Evolutionary conservation across 1,140 invertebrate species (phyloP).

Genomic region (Penaeus chinensis): DNA sequence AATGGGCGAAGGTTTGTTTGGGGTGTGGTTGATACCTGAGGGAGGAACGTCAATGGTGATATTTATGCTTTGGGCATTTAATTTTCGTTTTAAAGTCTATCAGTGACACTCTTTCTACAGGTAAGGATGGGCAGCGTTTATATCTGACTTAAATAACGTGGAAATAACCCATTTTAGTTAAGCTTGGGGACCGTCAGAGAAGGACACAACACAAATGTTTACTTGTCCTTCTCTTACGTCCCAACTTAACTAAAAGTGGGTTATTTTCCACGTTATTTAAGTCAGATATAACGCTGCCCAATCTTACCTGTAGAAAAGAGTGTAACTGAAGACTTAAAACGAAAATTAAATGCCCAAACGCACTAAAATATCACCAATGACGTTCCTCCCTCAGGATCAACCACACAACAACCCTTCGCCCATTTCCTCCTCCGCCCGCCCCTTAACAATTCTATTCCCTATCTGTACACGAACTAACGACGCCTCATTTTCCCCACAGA

Average conservation of each 20-base stretch:
- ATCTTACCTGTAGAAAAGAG: slow-evolving; percentile 35
- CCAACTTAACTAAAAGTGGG: not conserved
- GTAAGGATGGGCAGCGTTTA: slow-evolving; percentile 6
- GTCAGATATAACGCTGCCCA: not conserved
- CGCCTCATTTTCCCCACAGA: no score
- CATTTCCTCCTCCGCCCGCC: slow-evolving; percentile 46
- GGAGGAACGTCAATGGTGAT: slow-evolving; percentile 47
- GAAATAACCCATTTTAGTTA: not conserved
- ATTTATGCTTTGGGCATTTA: slow-evolving; percentile 37
- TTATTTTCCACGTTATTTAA: not conserved
- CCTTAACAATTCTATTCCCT: slow-evolving; percentile 29
- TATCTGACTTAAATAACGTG: no score
- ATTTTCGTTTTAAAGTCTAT: slow-evolving; percentile 34
- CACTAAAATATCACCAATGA: slow-evolving; percentile 50
- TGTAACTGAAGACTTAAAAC: slow-evolving; percentile 30
- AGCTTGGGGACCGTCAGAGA: not conserved
- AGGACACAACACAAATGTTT: slow-evolving; percentile 37
- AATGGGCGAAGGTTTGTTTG: slow-evolving; percentile 33
- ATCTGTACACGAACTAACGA: no score
- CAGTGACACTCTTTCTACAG: slow-evolving; percentile 27
- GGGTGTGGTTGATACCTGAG: slow-evolving; percentile 41
- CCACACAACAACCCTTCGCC: slow-evolving; percentile 38
- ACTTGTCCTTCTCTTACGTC: not conserved
- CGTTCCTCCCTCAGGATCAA: slow-evolving; percentile 43
- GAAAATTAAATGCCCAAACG: slow-evolving; percentile 27